Evolutionary conservation across 2,113 vertebrate genomes (phyloP), one percentile per base, ranked within the genome.

Genomic region (Mustela nigripes): DNA sequence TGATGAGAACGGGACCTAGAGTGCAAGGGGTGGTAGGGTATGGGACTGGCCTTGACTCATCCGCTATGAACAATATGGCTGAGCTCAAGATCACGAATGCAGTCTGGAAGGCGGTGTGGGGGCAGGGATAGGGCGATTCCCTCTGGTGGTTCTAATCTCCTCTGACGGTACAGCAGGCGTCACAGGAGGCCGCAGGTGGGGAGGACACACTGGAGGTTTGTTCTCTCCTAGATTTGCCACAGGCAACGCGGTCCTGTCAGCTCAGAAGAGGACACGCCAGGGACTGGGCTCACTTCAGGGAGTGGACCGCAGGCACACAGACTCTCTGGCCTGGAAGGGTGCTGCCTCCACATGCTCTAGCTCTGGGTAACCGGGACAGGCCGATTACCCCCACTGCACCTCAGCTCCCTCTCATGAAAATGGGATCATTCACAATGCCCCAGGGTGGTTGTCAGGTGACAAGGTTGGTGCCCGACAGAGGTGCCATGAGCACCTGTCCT

Each of bases 391-490:
- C 87, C 84, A 5, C 28, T 10, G 7, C 8, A 11, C 48, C 82
- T 78, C 50, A 10, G n/a, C 11, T 26, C 50, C 71, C 45, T 15
- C 11, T 58, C 7, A 14, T 14, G 39, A 36, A 81, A 28, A 28
- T 0, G 6, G n/a, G 10, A 7, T 36, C 7, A 4, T 0, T 9
- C 21, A 5, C 2, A 15, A 16, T 12, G 12, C 53, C 24, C 2
- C 26, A 42, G 81, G 39, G 4, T 0, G 2, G 36, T 3, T 9
- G 10, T 21, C 58, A 31, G 15, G 10, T 16, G 26, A 33, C 4
- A n/a, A 7, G 21, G 36, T 7, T 76, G 9, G 50, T 0, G 48
- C 45, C 63, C 9, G 2, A 16, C 10, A 76, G 33, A 71, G 63
- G 50, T 0, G 4, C 39, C 63, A 4, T 7, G 22, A 19, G 4